Evolutionary conservation across 2,888 invertebrate genomes (phyloP), one percentile per base, ranked within the genome.

Genomic region (Trissoscelio sp.): DNA sequence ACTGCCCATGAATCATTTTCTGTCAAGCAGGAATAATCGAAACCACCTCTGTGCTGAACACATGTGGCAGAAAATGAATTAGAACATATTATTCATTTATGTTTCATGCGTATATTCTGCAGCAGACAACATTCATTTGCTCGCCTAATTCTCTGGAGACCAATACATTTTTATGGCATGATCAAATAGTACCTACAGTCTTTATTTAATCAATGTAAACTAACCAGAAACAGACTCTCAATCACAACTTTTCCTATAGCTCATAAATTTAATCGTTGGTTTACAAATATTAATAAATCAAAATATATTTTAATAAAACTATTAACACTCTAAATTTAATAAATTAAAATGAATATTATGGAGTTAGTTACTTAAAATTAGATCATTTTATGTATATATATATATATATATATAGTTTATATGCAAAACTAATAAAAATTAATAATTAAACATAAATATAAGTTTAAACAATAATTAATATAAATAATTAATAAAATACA

Each of bases 101-200:
- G 22, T 53, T 24, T 53, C 7, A 14, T 51, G 51, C 24, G 28
- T 53, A 14, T 22, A 14, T 14, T 53, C 28, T 2, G 16, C 22
- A 28, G 53, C 24, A 53, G 28, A 53, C 31, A 28, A 31, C 28
- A 28, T 53, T 53, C 31, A 53, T 24, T 53, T 53, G 22, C 46
- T 48, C 46, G 3, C 4, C 20, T n/a, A 53, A 53, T 53, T 53
- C 53, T 53, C 53, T 14, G 31, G 53, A 53, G 53, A 53, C 53
- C 28, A 53, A 53, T 53, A 31, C n/a, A 53, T 31, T 31, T 53
- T 31, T 53, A 53, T 31, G 31, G 11, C 16, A n/a, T 51, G 51
- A 51, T 51, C 53, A 53, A n/a, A 4, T 24, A 6, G 22, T 48
- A 48, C 11, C n/a, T 48, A 31, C 4, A 9, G 11, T 16, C 7